phyloP scores from a whole-genome alignment of 2,113 vertebrate species.

The Lipophrys pholis region DNA sequence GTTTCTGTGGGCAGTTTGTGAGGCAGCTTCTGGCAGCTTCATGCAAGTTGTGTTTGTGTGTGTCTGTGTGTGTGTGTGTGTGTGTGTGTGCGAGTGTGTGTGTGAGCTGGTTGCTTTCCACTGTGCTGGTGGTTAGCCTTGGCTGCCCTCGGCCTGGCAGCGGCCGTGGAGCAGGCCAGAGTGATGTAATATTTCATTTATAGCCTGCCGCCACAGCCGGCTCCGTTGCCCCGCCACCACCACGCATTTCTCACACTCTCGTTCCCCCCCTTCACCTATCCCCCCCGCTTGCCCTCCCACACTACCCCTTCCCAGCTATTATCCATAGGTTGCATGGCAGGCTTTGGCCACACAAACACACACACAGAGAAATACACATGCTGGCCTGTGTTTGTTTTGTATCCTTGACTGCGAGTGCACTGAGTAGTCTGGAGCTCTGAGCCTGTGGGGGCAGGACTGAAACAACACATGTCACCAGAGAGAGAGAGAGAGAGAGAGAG shows the following conservation, averaged over 20 bases:
- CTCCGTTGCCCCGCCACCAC: conserved; percentile 62
- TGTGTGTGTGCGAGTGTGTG: neutral
- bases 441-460: conserved; percentile 35
- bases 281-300: conserved; percentile 40
- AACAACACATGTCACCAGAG: conserved; percentile 31
- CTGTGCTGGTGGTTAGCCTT: conserved; percentile 52
- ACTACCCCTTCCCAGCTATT: conserved; percentile 26
- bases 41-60: neutral
- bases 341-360: neutral
- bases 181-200: conserved; percentile 73
- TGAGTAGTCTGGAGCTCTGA: conserved; percentile 31
- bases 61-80: neutral
- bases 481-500: neutral
- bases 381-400: conserved; percentile 76
- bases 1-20: conserved; percentile 11
- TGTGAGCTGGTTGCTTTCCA: conserved; percentile 49
- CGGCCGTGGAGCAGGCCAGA: conserved; percentile 22
- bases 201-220: conserved; percentile 31
- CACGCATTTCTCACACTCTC: conserved; percentile 74
- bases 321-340: conserved; percentile 37
- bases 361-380: conserved; percentile 13
- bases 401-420: conserved; percentile 73
- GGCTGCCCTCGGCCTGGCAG: conserved; percentile 50
- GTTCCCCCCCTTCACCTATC: conserved; percentile 28
- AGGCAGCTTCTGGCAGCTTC: conserved; percentile 24